phyloP scores from a whole-genome alignment of 2,888 invertebrate species.

The Timema cristinae region DNA sequence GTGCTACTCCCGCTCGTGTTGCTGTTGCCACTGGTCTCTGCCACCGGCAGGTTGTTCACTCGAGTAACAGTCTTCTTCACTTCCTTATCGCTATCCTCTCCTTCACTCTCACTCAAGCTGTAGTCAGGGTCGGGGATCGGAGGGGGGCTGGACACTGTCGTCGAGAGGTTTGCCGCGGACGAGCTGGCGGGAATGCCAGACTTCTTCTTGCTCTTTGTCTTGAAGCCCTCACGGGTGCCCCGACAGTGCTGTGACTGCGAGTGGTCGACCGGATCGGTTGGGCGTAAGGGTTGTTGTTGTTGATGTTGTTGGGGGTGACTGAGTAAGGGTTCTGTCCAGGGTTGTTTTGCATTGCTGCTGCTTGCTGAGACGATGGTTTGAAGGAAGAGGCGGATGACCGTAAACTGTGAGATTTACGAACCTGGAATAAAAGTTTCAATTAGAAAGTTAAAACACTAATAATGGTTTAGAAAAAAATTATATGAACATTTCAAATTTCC shows the following conservation, averaged over 20 bases:
- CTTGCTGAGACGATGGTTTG: constrained; percentile 42
- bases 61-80: constrained; percentile 45
- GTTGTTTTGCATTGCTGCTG: constrained; percentile 27
- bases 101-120: constrained; percentile 82
- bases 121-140: constrained; percentile 92
- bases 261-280: constrained; percentile 51
- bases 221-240: constrained; percentile 20
- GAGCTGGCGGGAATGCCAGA: constrained; percentile 37
- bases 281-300: constrained; percentile 53
- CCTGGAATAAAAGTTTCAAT: constrained; percentile 45
- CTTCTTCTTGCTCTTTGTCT: constrained; percentile 41
- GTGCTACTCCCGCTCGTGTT: constrained; percentile 62
- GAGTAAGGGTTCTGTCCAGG: constrained; percentile 14
- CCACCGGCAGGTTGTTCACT: constrained; percentile 49
- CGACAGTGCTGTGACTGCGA: constrained; percentile 43
- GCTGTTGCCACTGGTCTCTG: constrained; percentile 61
- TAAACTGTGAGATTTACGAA: constrained; percentile 60
- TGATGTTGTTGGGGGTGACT: constrained; percentile 28
- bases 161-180: constrained; percentile 32
- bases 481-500: too few relatives aligned
- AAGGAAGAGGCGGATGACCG: constrained; percentile 49
- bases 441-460: too few relatives aligned
- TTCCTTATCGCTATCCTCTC: constrained; percentile 55
- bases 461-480: too few relatives aligned
- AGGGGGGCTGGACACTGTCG: constrained; percentile 44